Percentiles rank a stretch among this genome's conserved stretches.
Conservation (phyloP, 2,888 invertebrate species). For the Dugesia japonica region DNA sequence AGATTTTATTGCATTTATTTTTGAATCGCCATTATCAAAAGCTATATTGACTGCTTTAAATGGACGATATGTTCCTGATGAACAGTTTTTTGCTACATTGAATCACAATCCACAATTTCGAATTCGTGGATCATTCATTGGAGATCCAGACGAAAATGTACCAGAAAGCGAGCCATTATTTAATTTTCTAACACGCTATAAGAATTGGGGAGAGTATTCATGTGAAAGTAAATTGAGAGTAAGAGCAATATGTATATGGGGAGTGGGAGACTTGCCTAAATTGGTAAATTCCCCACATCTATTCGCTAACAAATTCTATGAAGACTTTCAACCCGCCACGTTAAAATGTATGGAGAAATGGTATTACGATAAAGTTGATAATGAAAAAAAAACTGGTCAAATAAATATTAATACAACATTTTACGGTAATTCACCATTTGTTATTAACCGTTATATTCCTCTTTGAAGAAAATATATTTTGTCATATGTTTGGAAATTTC, state of each 20-base stretch:
- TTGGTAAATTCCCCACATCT: constrained; percentile 39
- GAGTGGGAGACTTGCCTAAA: constrained; percentile 41
- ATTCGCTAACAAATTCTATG: constrained; percentile 45
- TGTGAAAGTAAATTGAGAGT: constrained; percentile 40
- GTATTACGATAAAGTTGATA: neutral
- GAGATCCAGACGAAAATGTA: constrained; percentile 39
- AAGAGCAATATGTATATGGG: constrained; percentile 42
- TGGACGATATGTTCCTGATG: constrained; percentile 34
- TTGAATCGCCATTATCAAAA: neutral
- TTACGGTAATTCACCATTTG: neutral
- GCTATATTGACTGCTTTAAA: constrained; percentile 28
- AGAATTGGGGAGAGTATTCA: constrained; percentile 41
- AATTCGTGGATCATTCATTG: constrained; percentile 32
- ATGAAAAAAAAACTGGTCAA: constrained; percentile 37
- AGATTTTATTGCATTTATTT: constrained; percentile 33
- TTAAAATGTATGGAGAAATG: constrained; percentile 41
- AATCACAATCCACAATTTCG: constrained; percentile 32
- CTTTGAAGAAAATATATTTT: too few species aligned
- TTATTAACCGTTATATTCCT: neutral
- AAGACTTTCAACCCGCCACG: constrained; percentile 39
- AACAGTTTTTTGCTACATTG: constrained; percentile 35
- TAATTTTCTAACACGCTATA: constrained; percentile 40
- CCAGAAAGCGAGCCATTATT: constrained; percentile 36
- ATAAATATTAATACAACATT: neutral
- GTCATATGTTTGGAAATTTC: too few species aligned